Percentiles rank a stretch among this genome's conserved stretches.
Conservation (phyloP, 2,888 invertebrate species). For the Adineta ricciae region DNA sequence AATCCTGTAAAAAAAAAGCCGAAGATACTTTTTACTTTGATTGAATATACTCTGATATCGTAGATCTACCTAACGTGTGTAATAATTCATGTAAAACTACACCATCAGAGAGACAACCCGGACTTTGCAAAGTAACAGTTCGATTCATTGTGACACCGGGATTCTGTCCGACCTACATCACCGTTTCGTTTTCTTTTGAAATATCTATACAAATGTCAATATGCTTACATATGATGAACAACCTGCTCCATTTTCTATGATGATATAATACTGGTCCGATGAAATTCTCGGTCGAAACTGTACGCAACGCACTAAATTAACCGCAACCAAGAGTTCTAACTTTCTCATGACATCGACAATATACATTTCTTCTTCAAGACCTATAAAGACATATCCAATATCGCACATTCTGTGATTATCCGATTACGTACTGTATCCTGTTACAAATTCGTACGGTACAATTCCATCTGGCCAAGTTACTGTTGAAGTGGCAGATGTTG, state of each 20-base stretch:
- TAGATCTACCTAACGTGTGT: constrained; percentile 30
- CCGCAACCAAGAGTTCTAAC: constrained; percentile 39
- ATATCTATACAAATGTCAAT: not conserved
- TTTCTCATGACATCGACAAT: constrained; percentile 40
- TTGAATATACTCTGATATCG: too few species aligned
- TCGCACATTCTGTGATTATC: too few species aligned
- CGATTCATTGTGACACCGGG: constrained; percentile 58
- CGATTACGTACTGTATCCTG: constrained; percentile 21
- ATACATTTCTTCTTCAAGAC: constrained; percentile 15
- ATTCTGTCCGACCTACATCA: not conserved
- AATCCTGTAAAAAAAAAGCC: not conserved
- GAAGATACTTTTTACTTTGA: too few species aligned
- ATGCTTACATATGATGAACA: constrained; percentile 26
- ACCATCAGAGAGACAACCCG: constrained; percentile 23
- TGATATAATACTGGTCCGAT: constrained; percentile 49
- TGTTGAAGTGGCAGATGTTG: too few species aligned
- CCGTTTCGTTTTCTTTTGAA: too few species aligned
- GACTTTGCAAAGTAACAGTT: constrained; percentile 58
- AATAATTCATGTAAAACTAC: constrained; percentile 31
- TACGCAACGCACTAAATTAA: constrained; percentile 57
- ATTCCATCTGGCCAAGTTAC: constrained; percentile 39
- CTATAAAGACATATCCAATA: too few species aligned
- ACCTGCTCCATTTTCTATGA: constrained; percentile 20
- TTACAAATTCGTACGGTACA: constrained; percentile 39
- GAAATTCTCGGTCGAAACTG: constrained; percentile 56